phyloP scores from a whole-genome alignment of 2,888 invertebrate genomes.

The Cephus runcator region DNA sequence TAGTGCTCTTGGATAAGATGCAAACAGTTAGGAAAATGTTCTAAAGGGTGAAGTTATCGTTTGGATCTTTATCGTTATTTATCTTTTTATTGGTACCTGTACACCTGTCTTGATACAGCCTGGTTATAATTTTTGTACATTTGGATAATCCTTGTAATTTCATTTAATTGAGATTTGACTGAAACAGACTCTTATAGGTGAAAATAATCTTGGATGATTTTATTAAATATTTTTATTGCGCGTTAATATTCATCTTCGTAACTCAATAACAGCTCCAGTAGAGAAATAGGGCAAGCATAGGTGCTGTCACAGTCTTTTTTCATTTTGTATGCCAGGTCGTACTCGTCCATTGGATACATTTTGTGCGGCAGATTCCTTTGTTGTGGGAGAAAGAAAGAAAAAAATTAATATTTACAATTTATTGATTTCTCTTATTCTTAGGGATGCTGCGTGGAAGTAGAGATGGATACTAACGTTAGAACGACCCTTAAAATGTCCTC shows the following conservation, averaged over 20 bases:
- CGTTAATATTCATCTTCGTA: slow-evolving; percentile 2
- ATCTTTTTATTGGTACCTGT: too few relatives aligned
- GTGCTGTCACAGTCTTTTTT: slow-evolving; percentile 41
- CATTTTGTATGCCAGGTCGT: slow-evolving; percentile 49
- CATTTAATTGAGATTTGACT: not conserved
- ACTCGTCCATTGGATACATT: slow-evolving; percentile 37
- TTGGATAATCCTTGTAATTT: not conserved
- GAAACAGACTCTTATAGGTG: not conserved
- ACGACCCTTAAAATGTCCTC: slow-evolving; percentile 75
- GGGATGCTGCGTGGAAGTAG: not conserved
- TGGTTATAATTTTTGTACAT: too few relatives aligned
- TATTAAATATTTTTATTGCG: not conserved
- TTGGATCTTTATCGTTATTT: too few relatives aligned
- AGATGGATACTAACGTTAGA: slow-evolving; percentile 57
- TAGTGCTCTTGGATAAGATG: too few relatives aligned
- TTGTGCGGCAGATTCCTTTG: slow-evolving; percentile 3
- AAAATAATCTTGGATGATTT: not conserved
- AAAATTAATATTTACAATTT: slow-evolving; percentile 1
- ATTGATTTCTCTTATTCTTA: not conserved
- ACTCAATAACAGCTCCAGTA: slow-evolving; percentile 50
- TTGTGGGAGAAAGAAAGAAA: not conserved
- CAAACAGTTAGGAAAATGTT: too few relatives aligned
- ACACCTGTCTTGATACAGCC: too few relatives aligned
- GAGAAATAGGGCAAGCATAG: slow-evolving; percentile 58
- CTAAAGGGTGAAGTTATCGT: too few relatives aligned